Base-by-base conservation (phyloP, 2,113 vertebrate genomes). In the Seriola rivoliana region DNA sequence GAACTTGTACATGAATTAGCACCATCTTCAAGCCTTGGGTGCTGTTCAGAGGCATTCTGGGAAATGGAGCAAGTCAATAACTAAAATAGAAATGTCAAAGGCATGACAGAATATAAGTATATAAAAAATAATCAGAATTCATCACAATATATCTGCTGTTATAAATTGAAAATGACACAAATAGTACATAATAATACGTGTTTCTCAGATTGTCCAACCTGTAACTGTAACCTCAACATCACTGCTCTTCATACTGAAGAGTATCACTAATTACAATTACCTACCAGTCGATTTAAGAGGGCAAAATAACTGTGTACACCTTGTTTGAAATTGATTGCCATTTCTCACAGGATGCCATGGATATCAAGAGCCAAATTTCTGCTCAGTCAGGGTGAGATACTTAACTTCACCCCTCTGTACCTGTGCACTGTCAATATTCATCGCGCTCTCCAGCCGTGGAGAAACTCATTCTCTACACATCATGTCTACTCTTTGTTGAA, bases 391-490 rank as follows among this genome's bases (percentile, higher is more conserved):
- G 71, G 23, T 36, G 67, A 73, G 44, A 52, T 55, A 3, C 36
- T 74, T 59, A 67, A 2, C 60, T 68, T 55, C 66, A 32, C 67
- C 67, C 40, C 34, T 60, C 46, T 9, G 42, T 86, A 77, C 67
- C 76, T 73, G 78, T 1, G 17, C 79, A 1, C 81, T 71, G 87
- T 89, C 84, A 79, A 55, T 73, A 86, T 81, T 80, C 83, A 86
- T 86, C 84, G 38, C 29, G 17, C 75, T 69, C 67, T 17, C 71
- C 81, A 73, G 17, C 82, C 58, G 19, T 64, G 75, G 72, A 87
- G 78, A 81, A 85, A 57, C 16, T n/a, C 77, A 40, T 85, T 91
- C 74, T 79, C 65, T 46, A 2, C 74, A 59, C 78, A 4, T 34
- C 46, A n/a, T 9, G 19, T 32, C 71, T 4, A 58, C 71, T 81